Percentiles rank a stretch among this genome's conserved stretches.
These are phyloP conservation scores for Sceloporus undulatus DNA, from an alignment of 2,113 vertebrate species.

Conservation along the genomic window DNA sequence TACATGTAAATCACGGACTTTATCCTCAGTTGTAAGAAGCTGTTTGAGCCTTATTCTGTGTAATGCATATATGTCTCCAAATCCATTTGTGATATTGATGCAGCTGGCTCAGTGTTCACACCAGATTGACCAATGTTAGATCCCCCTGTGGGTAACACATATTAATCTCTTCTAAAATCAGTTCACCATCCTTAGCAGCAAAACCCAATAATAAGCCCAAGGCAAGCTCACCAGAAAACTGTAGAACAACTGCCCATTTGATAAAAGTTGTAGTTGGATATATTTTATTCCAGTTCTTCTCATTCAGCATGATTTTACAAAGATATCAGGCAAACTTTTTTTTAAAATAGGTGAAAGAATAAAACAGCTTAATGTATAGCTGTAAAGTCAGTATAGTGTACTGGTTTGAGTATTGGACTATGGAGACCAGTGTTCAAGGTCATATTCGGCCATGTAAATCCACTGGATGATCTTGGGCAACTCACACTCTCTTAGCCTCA, in stretches of 20 bases:
- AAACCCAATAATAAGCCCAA: neutral
- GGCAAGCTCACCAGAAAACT: neutral
- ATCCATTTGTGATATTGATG: slow-evolving; percentile 2
- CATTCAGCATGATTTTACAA: neutral
- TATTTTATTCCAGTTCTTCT: neutral
- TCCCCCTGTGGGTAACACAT: slow-evolving; percentile 10
- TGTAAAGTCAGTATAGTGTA: too few relatives aligned
- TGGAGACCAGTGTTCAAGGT: too few relatives aligned
- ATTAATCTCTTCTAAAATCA: slow-evolving; percentile 16
- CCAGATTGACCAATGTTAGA: slow-evolving; percentile 18
- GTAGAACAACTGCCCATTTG: neutral
- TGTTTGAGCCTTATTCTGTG: slow-evolving; percentile 15
- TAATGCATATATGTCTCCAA: neutral
- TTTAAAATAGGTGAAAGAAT: neutral
- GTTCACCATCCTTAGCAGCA: neutral
- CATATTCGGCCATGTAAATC: too few relatives aligned
- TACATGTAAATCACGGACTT: neutral
- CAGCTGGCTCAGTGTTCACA: slow-evolving; percentile 16
- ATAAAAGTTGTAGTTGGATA: neutral
- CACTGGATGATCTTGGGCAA: too few relatives aligned
- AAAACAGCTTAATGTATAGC: neutral
- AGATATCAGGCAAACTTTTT: neutral
- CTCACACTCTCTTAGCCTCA: too few relatives aligned
- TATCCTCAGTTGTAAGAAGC: slow-evolving; percentile 1
- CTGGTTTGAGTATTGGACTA: too few relatives aligned